A percentile compares a stretch with the other conserved stretches of the same genome.
Conservation (phyloP, 2,797 vertebrate genomes). For the Muscicapa striata region DNA sequence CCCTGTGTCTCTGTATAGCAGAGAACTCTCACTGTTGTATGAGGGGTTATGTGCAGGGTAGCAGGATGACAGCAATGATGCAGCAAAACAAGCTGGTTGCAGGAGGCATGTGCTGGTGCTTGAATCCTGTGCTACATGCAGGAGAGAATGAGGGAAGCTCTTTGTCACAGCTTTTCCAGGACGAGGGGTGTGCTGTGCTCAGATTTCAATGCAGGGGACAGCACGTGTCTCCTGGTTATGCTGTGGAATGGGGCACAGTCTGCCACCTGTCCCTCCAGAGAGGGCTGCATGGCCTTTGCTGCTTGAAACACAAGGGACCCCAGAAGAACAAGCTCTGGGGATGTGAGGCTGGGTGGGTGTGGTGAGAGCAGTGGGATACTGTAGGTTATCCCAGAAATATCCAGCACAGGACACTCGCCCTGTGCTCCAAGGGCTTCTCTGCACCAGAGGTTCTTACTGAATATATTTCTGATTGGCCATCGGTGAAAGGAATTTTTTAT, state of each 20-base stretch:
- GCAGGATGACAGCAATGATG: neutral
- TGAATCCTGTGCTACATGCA: too few relatives aligned
- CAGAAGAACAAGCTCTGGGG: neutral
- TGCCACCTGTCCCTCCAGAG: neutral
- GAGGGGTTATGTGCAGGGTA: neutral
- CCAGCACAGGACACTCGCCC: neutral
- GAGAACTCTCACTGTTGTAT: neutral
- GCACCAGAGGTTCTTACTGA: neutral
- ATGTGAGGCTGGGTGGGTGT: neutral
- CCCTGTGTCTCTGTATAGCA: neutral
- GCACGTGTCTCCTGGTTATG: neutral
- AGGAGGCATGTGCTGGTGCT: neutral
- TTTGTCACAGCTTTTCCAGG: neutral
- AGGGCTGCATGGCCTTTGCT: neutral
- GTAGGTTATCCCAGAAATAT: neutral
- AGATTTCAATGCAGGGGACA: fast-evolving
- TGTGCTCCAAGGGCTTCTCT: neutral
- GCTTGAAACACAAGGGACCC: neutral
- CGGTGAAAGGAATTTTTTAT: neutral
- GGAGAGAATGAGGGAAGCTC: neutral
- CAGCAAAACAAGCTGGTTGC: neutral
- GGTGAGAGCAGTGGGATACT: neutral
- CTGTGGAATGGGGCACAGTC: neutral
- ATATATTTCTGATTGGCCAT: neutral
- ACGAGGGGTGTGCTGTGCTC: neutral